Base-by-base conservation (phyloP, 2,888 invertebrate species). In the Azorinus chamasolen region DNA sequence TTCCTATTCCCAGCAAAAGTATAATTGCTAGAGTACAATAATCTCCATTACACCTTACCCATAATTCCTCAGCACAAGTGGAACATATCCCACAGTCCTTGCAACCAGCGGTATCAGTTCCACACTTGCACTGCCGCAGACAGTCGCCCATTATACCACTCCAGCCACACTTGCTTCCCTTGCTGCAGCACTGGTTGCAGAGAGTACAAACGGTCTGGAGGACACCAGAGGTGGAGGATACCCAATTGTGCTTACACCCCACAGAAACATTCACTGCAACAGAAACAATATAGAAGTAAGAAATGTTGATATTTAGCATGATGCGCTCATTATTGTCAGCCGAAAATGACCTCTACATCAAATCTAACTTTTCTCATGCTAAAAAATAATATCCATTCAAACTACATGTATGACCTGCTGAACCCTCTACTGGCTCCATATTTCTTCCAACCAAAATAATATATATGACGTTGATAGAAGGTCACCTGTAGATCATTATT, bases 51-150 rank as follows among this genome's bases (percentile, higher is more conserved):
- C 14, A 45, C 53, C 50, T 72, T 81, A 90, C 90, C 90, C 90
- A 90, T 6, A 88, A 68, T 58, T 81, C 72, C 16, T 81, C 62
- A 41, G 87, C 88, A 84, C 90, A 90, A 0, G 55, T 54, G 25
- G 83, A 75, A 77, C 90, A 90, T 22, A 90, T 89, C 6, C 90
- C 90, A 75, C 90, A 90, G 43, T 84, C 81, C 48, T 62, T 79
- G 61, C 90, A 90, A 1, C 89, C 90, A 10, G 78, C 83, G 43
- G 82, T 68, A 4, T 61, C 51, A 8, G 88, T 86, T 43, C 73
- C 74, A 54, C 90, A 90, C 24, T 79, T 76, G 73, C 88, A 87
- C 64, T 86, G 80, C 6, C 87, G 79, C 10, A 85, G 73, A 58
- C 83, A 77, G 37, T 73, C 68, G 57, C 84, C 80, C 54, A 84